A percentile compares a stretch with the other conserved stretches of the same genome.
Conservation (phyloP, 2,888 invertebrate species). For the Perdita meconis region DNA sequence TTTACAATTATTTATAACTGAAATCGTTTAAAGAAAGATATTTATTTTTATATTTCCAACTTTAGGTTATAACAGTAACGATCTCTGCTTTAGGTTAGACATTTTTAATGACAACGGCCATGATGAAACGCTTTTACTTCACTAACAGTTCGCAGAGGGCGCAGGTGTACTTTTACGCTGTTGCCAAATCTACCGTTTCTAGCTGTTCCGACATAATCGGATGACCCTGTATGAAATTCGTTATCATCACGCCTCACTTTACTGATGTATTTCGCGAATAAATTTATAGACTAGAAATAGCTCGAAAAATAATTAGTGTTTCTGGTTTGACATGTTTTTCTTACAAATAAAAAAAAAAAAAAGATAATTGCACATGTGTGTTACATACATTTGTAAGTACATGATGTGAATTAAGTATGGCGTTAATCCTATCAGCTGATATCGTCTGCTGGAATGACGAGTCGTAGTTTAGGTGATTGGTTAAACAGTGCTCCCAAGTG, state of each 20-base stretch:
- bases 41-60: too few relatives aligned
- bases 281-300: background rate
- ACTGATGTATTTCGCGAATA: background rate
- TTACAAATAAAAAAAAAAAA: background rate
- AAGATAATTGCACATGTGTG: background rate
- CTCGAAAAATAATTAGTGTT: background rate
- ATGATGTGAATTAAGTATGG: constrained; percentile 68
- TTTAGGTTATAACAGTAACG: too few relatives aligned
- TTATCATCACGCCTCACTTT: background rate
- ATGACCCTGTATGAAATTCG: too few relatives aligned
- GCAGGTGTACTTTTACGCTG: too few relatives aligned
- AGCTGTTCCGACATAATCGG: too few relatives aligned
- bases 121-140: too few relatives aligned
- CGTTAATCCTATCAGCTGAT: constrained; percentile 77
- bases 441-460: constrained; percentile 77
- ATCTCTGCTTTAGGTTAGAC: too few relatives aligned
- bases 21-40: too few relatives aligned
- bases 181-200: too few relatives aligned
- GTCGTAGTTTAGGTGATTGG: constrained; percentile 71
- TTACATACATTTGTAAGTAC: constrained; percentile 9
- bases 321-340: background rate
- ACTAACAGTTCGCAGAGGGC: too few relatives aligned
- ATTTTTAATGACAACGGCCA: too few relatives aligned
- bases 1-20: too few relatives aligned
- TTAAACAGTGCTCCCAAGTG: constrained; percentile 34